phyloP scores from a whole-genome alignment of 2,113 vertebrate genomes.

The Anoplopoma fimbria region DNA sequence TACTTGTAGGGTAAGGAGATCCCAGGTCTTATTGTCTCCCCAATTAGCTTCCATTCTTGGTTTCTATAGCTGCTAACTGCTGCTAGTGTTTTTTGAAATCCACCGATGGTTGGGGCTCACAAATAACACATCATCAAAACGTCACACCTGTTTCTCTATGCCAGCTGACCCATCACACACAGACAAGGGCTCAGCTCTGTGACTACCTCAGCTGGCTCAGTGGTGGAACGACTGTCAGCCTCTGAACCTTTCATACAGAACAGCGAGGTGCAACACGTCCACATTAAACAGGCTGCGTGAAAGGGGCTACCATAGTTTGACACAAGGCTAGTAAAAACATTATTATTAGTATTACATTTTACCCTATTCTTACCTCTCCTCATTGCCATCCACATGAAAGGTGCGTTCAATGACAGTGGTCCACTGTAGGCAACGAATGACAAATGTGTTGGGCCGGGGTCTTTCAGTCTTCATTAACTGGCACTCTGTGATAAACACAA shows the following conservation, averaged over 20 bases:
- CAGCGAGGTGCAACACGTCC: background rate
- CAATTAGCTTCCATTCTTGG: background rate
- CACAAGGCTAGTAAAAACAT: background rate
- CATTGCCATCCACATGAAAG: conserved; percentile 91
- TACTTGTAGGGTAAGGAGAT: background rate
- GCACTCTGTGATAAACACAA: conserved; percentile 71
- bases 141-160: background rate
- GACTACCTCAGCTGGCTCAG: background rate
- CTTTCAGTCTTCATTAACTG: conserved; percentile 89
- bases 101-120: background rate
- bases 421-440: conserved; percentile 94
- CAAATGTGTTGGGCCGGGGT: conserved; percentile 90
- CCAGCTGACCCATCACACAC: background rate
- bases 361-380: conserved; percentile 82
- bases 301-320: background rate
- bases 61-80: too few species aligned
- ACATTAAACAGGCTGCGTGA: background rate
- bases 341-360: background rate
- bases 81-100: too few species aligned
- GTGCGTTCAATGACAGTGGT: conserved; percentile 93
- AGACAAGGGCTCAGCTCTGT: background rate
- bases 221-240: background rate
- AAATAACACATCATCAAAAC: background rate
- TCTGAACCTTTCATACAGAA: background rate
- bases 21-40: background rate